Percentiles rank a stretch among this genome's conserved stretches.
Evolutionary conservation across 1,140 invertebrate species (phyloP).

Genomic region (Condylostylus longicornis): DNA sequence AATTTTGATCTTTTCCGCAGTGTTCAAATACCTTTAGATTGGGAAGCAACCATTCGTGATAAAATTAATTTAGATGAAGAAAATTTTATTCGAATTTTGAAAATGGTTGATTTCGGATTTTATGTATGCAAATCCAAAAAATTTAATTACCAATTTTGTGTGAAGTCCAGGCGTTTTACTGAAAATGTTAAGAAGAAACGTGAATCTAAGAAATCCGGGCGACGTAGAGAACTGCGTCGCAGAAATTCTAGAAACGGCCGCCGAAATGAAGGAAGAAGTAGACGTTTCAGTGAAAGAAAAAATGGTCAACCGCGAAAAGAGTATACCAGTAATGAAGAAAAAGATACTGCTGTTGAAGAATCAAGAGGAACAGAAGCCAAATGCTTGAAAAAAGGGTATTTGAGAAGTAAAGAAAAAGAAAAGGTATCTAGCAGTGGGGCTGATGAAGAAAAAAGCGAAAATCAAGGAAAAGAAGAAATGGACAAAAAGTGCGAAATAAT

Average conservation of each 20-base stretch:
- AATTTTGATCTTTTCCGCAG: slow-evolving; percentile 48
- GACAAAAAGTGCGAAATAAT: slow-evolving; percentile 39
- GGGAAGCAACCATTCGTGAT: slow-evolving; percentile 42
- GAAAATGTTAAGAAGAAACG: slow-evolving; percentile 43
- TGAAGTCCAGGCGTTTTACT: slow-evolving; percentile 38
- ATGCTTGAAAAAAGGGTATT: slow-evolving; percentile 26
- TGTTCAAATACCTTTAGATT: slow-evolving; percentile 49
- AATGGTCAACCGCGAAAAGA: slow-evolving; percentile 29
- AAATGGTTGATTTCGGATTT: slow-evolving; percentile 55
- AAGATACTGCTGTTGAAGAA: slow-evolving; percentile 29
- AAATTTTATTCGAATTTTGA: slow-evolving; percentile 47
- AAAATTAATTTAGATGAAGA: slow-evolving; percentile 46
- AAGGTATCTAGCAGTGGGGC: slow-evolving; percentile 27
- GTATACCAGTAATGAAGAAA: slow-evolving; percentile 30
- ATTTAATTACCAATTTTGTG: slow-evolving; percentile 30
- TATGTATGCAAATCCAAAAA: slow-evolving; percentile 32
- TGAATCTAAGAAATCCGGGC: slow-evolving; percentile 36
- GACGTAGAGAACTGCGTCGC: slow-evolving; percentile 25
- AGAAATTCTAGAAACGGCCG: slow-evolving; percentile 29
- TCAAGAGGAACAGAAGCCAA: slow-evolving; percentile 13
- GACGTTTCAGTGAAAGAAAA: slow-evolving; percentile 30
- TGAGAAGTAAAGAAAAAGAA: slow-evolving; percentile 27
- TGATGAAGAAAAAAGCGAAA: slow-evolving; percentile 26
- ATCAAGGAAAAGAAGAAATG: slow-evolving; percentile 39
- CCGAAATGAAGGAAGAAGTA: slow-evolving; percentile 32